Percentiles rank a stretch among this genome's conserved stretches.
phyloP scores from a whole-genome alignment of 2,797 vertebrate species.

The Gambusia yucatana region DNA sequence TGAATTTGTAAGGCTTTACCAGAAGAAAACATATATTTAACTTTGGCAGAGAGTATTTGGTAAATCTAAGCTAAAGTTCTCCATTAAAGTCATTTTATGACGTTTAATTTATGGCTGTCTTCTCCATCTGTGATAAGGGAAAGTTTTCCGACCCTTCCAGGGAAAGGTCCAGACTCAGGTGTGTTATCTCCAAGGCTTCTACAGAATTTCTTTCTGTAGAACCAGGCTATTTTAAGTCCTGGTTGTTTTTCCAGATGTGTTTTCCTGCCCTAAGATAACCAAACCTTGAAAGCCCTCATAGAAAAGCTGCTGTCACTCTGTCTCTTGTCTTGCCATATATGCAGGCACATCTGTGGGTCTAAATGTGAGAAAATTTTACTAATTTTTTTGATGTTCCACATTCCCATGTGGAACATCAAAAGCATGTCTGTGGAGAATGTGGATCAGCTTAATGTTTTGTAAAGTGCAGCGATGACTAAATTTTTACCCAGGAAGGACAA shows the following conservation, averaged over 20 bases:
- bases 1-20: conserved; percentile 9
- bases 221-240: not conserved
- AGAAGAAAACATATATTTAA: not conserved
- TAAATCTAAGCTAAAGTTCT: not conserved
- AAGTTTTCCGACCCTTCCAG: not conserved
- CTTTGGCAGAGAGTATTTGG: conserved; percentile 12
- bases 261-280: too few species aligned
- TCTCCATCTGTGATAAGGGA: not conserved
- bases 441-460: not conserved
- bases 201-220: not conserved
- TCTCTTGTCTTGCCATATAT: not conserved
- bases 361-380: not conserved
- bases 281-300: not conserved
- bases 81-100: not conserved
- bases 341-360: not conserved
- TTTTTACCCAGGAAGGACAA: not conserved
- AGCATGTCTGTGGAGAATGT: not conserved
- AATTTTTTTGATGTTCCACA: not conserved
- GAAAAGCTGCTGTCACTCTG: not conserved
- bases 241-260: not conserved
- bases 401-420: not conserved
- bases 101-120: not conserved
- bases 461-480: not conserved
- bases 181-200: not conserved
- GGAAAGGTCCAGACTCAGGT: not conserved